phyloP scores from a whole-genome alignment of 2,797 vertebrate genomes.

The Crax fasciolata region DNA sequence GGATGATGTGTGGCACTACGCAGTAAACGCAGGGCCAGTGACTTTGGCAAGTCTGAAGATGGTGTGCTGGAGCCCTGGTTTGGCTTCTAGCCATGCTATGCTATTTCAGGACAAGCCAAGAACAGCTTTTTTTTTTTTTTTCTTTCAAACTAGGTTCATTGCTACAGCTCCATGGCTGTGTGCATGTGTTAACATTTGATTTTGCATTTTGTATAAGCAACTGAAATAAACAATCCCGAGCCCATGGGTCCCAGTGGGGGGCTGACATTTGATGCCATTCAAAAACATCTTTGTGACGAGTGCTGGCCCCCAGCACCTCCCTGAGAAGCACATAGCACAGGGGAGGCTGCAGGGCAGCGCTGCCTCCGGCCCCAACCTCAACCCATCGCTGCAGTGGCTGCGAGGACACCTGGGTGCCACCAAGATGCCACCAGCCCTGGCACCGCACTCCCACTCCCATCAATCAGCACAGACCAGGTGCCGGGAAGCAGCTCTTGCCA shows the following conservation, averaged over 20 bases:
- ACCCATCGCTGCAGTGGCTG: accelerated
- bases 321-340: background rate
- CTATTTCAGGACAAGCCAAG: slow-evolving; percentile 3
- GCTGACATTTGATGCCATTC: background rate
- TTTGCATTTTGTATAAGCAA: background rate
- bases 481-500: slow-evolving; percentile 69
- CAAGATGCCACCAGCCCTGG: background rate
- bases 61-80: background rate
- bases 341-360: background rate
- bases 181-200: background rate
- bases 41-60: background rate
- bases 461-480: slow-evolving; percentile 72
- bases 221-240: background rate
- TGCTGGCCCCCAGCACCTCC: accelerated
- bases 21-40: background rate
- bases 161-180: background rate
- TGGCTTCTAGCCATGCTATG: background rate
- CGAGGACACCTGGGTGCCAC: accelerated
- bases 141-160: background rate
- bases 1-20: background rate
- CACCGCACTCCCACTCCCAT: slow-evolving; percentile 38
- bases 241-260: background rate
- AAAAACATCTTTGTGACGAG: background rate
- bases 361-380: background rate
- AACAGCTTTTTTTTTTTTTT: background rate